Conservation (phyloP, 2,888 invertebrate species). For the Serripes groenlandicus region DNA sequence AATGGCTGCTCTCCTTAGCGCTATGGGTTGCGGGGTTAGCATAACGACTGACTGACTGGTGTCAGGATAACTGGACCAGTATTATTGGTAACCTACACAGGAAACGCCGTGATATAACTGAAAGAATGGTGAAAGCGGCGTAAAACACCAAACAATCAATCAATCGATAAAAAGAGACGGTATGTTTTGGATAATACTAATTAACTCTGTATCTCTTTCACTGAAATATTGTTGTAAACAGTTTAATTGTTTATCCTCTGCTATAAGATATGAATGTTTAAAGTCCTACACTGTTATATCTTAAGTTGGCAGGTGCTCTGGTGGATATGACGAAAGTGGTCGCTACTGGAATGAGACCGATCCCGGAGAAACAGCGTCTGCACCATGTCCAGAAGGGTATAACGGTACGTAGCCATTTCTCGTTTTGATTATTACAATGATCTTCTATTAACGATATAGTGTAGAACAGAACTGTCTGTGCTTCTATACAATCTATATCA, state of each 20-base stretch:
- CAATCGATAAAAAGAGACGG: no score
- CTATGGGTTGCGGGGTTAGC: no score
- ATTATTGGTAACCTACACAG: no score
- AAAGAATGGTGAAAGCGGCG: no score
- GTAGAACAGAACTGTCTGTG: background rate
- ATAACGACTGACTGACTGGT: no score
- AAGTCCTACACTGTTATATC: no score
- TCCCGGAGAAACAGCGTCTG: background rate
- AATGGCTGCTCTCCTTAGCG: no score
- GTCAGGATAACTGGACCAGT: no score
- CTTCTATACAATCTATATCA: background rate
- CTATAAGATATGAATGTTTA: background rate
- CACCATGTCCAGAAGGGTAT: background rate
- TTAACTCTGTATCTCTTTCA: no score
- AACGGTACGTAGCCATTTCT: background rate
- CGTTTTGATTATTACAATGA: background rate
- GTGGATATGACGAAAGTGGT: background rate
- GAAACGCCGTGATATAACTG: no score
- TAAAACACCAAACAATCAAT: no score
- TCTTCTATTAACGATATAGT: background rate
- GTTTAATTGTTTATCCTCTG: background rate
- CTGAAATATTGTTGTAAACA: background rate
- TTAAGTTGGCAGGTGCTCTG: conserved; percentile 1
- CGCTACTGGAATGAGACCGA: conserved; percentile 12
- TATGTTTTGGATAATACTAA: no score